A percentile compares a stretch with the other conserved stretches of the same genome.
Conservation (phyloP, 2,113 vertebrate genomes). For the Nicator chloris region DNA sequence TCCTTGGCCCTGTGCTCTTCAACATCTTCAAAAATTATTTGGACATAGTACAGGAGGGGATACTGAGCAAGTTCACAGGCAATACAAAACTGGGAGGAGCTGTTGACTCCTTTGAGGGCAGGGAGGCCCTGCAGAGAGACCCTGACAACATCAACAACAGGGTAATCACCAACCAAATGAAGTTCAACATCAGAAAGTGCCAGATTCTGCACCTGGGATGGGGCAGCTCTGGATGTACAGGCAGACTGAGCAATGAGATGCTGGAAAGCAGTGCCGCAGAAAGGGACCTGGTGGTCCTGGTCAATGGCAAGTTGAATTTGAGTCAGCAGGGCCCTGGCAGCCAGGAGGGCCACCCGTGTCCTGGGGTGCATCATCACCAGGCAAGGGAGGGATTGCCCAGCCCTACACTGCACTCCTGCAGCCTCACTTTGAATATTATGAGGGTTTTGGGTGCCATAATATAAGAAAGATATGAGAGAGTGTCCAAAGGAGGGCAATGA, state of each 20-base stretch:
- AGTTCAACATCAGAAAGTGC: background rate
- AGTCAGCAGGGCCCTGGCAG: background rate
- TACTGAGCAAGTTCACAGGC: rapidly evolving
- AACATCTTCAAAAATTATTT: background rate
- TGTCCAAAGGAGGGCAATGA: background rate
- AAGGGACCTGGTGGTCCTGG: background rate
- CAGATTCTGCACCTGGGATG: background rate
- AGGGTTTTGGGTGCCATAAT: background rate
- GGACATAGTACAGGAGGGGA: background rate
- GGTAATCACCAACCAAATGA: background rate
- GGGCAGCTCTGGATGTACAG: background rate
- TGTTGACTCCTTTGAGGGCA: background rate
- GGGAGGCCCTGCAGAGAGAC: background rate
- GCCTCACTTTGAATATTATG: background rate
- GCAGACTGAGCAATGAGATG: background rate
- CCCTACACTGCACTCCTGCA: background rate
- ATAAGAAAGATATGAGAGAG: background rate
- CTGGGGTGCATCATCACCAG: background rate
- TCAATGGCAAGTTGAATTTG: rapidly evolving
- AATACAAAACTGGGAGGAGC: background rate
- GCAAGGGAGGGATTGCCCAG: background rate
- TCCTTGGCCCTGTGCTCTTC: background rate
- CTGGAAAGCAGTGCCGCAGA: rapidly evolving
- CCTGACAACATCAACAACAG: background rate
- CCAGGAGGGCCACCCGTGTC: rapidly evolving